Evolutionary conservation across 1,140 invertebrate genomes (phyloP), one percentile per base, ranked within the genome.

Genomic region (Adelges cooleyi): DNA sequence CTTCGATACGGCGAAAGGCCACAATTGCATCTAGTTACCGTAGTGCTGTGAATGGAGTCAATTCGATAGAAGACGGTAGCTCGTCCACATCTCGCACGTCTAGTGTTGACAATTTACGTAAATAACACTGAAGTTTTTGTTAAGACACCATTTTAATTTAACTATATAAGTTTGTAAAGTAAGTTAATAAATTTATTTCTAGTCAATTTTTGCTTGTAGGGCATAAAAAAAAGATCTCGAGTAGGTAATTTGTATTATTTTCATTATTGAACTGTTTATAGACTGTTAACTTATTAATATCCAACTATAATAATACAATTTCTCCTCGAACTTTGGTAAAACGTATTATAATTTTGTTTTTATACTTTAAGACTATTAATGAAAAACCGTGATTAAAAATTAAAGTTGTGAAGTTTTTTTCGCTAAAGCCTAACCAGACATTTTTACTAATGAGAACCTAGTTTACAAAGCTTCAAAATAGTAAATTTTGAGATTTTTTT

Each of bases 71-170:
- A 48, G 70, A 70, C 23, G 77, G 74, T 59, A 79, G 77, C 67
- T 76, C 77, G 36, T 77, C 76, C 29, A 80, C 78, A n/a, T 79
- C 78, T 67, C 75, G 78, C 65, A 78, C 79, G 67, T 79, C 77
- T 71, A 80, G 79, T 74, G 80, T 80, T 71, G 79, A 80, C 68
- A 79, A 78, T 70, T 70, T 80, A 71, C 73, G 79, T 69, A 80
- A 80, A n/a, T n/a, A n/a, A 76, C 79, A 65, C 6, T 54, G 13
- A 54, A 27, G 18, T 17, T 59, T 42, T 23, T 42, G 33, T 56
- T 56, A 40, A 38, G 13, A 23, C 40, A 23, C 13, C 42, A 25
- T 17, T 40, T 42, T 1, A 59, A 33, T 59, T 44, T 8, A 40
- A 54, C 33, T 54, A 40, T 23, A 22, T 44, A 27, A 6, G 3